phyloP scores from a whole-genome alignment of 64 coral and sea anemone genomes.

The Acropora tenuis region DNA sequence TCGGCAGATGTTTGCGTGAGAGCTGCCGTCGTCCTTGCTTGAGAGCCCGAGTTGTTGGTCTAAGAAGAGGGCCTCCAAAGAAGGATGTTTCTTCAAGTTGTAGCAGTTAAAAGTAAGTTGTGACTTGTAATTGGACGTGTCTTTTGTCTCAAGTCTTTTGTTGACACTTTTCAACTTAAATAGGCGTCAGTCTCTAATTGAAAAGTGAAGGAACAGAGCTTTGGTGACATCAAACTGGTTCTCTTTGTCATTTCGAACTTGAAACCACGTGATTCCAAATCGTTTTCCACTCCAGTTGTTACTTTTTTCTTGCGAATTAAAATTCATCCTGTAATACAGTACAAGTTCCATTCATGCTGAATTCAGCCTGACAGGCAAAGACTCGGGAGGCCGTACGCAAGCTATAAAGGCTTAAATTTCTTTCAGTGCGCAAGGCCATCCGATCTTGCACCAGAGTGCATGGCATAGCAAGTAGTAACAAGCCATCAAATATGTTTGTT shows the following conservation, averaged over 20 bases:
- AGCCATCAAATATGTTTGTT: constrained; percentile 65
- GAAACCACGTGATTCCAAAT: constrained; percentile 75
- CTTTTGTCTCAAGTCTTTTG: no score
- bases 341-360: constrained; percentile 76
- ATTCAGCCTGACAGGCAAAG: constrained; percentile 80
- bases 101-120: no score
- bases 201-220: neutral
- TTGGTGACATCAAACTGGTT: constrained; percentile 63
- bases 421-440: constrained; percentile 17
- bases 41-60: no score
- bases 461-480: constrained; percentile 38
- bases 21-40: no score
- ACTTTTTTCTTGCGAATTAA: constrained; percentile 76
- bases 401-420: neutral
- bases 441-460: constrained; percentile 50
- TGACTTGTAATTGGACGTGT: no score
- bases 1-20: no score
- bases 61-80: no score
- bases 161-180: neutral
- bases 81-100: no score
- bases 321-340: constrained; percentile 59
- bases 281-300: constrained; percentile 72
- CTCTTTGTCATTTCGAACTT: constrained; percentile 75
- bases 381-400: constrained; percentile 29
- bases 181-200: constrained; percentile 80